A percentile compares a stretch with the other conserved stretches of the same genome.
Evolutionary conservation across 2,113 vertebrate genomes (phyloP).

Genomic region (Burhinus bistriatus): DNA sequence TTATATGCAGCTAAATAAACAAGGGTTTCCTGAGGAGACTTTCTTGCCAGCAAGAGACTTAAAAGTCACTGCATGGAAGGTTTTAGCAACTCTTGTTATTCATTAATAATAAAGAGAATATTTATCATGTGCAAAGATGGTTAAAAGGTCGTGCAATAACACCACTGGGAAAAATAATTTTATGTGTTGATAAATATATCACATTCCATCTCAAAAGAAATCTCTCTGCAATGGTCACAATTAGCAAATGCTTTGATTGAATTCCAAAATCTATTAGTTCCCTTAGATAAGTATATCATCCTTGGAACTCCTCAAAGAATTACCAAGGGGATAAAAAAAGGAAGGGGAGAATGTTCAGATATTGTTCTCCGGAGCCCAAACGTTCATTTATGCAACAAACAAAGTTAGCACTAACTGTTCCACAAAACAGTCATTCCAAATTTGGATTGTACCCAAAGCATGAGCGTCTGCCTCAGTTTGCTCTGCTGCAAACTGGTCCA

Average conservation of each 20-base stretch:
- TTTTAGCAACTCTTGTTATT: not conserved
- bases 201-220: not conserved
- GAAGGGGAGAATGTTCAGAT: not conserved
- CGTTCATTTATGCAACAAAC: not conserved
- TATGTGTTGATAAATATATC: not conserved
- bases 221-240: not conserved
- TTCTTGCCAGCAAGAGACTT: not conserved
- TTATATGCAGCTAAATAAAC: not conserved
- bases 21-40: not conserved
- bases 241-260: not conserved
- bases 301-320: not conserved
- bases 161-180: not conserved
- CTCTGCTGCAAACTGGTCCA: not conserved
- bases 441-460: not conserved
- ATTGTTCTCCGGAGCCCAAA: not conserved
- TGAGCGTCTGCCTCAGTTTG: not conserved
- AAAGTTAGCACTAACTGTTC: not conserved
- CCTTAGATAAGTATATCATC: not conserved
- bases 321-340: not conserved
- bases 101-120: not conserved
- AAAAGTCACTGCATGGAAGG: not conserved
- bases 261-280: not conserved
- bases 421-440: not conserved
- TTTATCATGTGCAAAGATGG: not conserved
- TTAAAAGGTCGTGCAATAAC: constrained; percentile 4